Evolutionary conservation across 2,797 vertebrate genomes (phyloP), one percentile per base, ranked within the genome.

Genomic region (Eidolon dupreanum): DNA sequence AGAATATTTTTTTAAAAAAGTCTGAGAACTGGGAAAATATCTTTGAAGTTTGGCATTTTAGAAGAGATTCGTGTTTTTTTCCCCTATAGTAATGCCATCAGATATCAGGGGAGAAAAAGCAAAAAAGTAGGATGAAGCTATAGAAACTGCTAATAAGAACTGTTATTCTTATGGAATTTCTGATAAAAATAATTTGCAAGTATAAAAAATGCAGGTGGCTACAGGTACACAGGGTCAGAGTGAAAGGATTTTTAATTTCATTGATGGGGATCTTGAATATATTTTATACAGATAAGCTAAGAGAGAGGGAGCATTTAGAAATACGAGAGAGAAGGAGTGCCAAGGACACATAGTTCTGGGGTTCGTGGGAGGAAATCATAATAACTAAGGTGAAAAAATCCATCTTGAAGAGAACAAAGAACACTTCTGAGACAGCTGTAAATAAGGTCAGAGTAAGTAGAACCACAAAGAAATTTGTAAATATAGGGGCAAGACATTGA

Each of bases 171-270:
- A 36, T 81, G 41, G 26, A 41, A 95, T 78, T 90, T 65, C 41
- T 63, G 46, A n/a, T 85, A 66, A 90, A 90, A 92, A 91, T 86
- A 12, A 85, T 70, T 55, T 24, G 16, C 6, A 85, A 13, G 1
- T 61, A 19, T 86, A 51, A 74, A 92, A 93, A 26, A 24, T 33
- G 8, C 16, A 92, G 31, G 17, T 70, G 3, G 6, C 33, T 92
- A 77, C 41, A 90, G 1, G 36, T 70, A 87, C 41, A 66, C 6
- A 55, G 22, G 13, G 8, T 70, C 9, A 63, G 3, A 11, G 7
- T 95, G 15, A 93, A 93, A 28, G 22, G 38, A 66, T 73, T 94
- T 88, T 83, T 83, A 95, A 87, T 84, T 93, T 77, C 5, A 61
- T 66, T 84, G 88, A 81, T 93, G 71, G 10, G 22, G 2, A 46